Evolutionary conservation across 2,113 vertebrate genomes (phyloP), one percentile per base, ranked within the genome.

Genomic region (Cavia porcellus): DNA sequence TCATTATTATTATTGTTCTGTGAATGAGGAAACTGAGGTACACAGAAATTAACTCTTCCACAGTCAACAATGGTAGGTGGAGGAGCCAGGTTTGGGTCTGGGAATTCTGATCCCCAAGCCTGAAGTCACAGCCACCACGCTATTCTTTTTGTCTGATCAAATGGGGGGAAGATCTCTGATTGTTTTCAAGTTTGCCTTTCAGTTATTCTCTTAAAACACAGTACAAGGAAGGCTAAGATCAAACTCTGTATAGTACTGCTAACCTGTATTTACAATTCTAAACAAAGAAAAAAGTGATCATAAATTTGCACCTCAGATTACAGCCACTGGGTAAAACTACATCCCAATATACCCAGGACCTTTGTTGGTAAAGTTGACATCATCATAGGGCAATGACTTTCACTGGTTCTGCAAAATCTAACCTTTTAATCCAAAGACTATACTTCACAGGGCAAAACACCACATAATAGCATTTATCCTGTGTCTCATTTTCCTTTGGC

Each of bases 371-470:
- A 86, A 84, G 42, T 68, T 70, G 35, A 90, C 82, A 64, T 84
- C 57, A 79, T 80, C 42, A 84, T 83, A 95, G 72, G 94, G 50
- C 66, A 81, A 88, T 82, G 19, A 42, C 85, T 28, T 95, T 97
- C 55, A 92, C 95, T 68, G 72, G 22, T 84, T 91, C 66, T 66
- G 22, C 47, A 93, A 87, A 86, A 83, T 45, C 82, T 24, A 93
- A 94, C 19, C 59, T 83, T 68, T 88, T 87, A 70, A n/a, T 1
- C 62, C 52, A 38, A 50, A 85, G 61, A 75, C 30, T 22, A 38
- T 10, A 88, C 90, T 70, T 83, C 45, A 84, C 50, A 86, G 68
- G 95, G 42, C 35, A 94, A 92, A 85, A 59, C 4, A 92, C 20
- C 77, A 93, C 30, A 93, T 3, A 94, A 90, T 57, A 85, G 62